Base-by-base conservation (phyloP, 2,797 vertebrate species). In the Glossophaga mutica region DNA sequence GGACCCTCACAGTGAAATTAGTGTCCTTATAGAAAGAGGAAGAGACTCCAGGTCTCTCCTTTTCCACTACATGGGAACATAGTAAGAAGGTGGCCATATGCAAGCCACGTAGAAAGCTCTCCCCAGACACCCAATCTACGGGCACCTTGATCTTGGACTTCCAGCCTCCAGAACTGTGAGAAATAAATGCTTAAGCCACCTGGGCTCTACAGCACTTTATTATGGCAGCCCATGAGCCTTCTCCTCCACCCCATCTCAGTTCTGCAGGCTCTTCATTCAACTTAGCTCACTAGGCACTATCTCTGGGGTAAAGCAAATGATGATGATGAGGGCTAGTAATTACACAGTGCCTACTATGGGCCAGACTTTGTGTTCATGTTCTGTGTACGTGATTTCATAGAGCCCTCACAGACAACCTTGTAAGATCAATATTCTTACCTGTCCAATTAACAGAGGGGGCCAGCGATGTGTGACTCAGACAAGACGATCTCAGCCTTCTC, bases 351-450 rank as follows among this genome's bases (percentile, higher is more conserved):
- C 44, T n/a, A 10, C 16, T 12, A 52, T 0, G 18, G 10, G 21
- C n/a, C 16, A 8, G 70, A 22, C 18, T 0, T 5, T 42, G 24
- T 70, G 74, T n/a, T 70, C 24, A 0, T 10, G 6, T 50, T 90
- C 48, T 26, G n/a, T 9, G 7, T 0, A 0, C 0, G 1, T 29
- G 18, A 9, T 32, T 50, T 84, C 22, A 44, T 3, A 42, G 77
- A 84, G 59, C 7, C 19, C 34, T 55, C 15, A 21, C 16, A 1
- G 32, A 37, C 9, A 57, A 6, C 15, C 24, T 29, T 6, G 14
- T 18, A 26, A 19, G 39, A 52, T 9, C 6, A 0, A 34, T 34
- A 76, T 76, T 76, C 73, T 50, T 76, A 46, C 10, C 21, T 70
- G 29, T 68, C 24, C 15, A 14, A 34, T 62, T 74, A 37, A 24